These are phyloP conservation scores for Dendropsophus ebraccatus DNA, from an alignment of 2,113 vertebrate species.

Conservation along the genomic window DNA sequence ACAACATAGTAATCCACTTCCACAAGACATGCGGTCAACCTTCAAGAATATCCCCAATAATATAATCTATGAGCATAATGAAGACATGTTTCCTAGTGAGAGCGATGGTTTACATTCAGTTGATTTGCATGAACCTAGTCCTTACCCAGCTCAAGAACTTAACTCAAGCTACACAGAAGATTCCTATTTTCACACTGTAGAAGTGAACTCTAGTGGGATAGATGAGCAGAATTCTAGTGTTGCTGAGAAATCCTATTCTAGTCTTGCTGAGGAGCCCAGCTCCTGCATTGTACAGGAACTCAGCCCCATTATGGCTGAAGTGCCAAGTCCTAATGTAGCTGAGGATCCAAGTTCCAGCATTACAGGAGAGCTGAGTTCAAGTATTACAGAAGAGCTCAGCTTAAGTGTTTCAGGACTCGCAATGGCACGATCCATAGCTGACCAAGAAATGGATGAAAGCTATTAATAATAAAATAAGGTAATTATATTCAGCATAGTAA, in stretches of 20 bases:
- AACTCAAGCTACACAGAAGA: conserved; percentile 5
- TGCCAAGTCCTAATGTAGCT: neutral
- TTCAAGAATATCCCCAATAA: neutral
- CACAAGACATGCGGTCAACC: neutral
- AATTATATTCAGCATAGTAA: neutral
- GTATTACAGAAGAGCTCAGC: conserved; percentile 31
- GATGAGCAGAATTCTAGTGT: neutral
- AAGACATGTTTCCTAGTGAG: neutral
- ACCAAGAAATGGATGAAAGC: neutral
- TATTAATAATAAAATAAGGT: neutral
- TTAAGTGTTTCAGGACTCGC: neutral
- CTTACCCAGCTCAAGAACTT: neutral
- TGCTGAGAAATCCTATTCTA: neutral
- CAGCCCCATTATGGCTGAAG: conserved; percentile 17
- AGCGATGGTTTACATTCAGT: neutral
- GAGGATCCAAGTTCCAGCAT: conserved; percentile 34
- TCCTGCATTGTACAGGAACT: conserved; percentile 10
- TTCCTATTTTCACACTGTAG: neutral
- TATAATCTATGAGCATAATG: neutral
- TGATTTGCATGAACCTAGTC: neutral
- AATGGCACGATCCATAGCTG: neutral
- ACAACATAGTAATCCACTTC: neutral
- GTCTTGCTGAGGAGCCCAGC: neutral
- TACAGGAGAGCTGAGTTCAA: conserved; percentile 23
- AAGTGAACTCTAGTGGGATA: neutral